Evolutionary conservation across 2,888 invertebrate genomes (phyloP).

Genomic region (Gari tellinella): DNA sequence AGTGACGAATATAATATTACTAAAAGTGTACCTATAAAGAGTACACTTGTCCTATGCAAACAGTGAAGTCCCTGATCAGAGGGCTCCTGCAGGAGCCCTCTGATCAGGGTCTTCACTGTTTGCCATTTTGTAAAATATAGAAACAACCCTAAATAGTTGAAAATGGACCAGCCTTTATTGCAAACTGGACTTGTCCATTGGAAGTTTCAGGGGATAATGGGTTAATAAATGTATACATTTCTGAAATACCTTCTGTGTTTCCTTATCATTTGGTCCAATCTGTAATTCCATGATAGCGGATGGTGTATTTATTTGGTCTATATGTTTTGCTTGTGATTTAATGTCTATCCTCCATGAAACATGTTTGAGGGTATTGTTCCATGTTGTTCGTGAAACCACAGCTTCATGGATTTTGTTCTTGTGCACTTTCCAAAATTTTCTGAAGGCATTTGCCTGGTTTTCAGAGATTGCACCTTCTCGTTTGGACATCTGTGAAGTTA

Average conservation of each 20-base stretch:
- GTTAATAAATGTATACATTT: background rate
- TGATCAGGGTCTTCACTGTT: too few species aligned
- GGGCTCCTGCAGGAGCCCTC: too few species aligned
- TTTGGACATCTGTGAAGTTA: slow-evolving; percentile 80
- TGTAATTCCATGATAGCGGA: slow-evolving; percentile 87
- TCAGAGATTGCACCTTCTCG: slow-evolving; percentile 80
- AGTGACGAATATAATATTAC: too few species aligned
- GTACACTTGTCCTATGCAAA: too few species aligned
- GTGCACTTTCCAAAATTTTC: slow-evolving; percentile 82
- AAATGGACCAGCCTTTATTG: too few species aligned
- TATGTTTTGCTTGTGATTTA: slow-evolving; percentile 91
- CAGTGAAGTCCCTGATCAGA: too few species aligned
- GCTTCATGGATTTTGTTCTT: slow-evolving; percentile 80
- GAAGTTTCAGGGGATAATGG: too few species aligned
- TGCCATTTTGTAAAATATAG: too few species aligned
- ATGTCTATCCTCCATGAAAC: slow-evolving; percentile 82
- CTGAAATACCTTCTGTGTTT: slow-evolving; percentile 30
- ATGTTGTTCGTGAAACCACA: slow-evolving; percentile 76
- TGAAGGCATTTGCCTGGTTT: slow-evolving; percentile 77
- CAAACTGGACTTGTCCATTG: too few species aligned
- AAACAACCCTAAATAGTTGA: too few species aligned
- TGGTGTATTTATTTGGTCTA: slow-evolving; percentile 89
- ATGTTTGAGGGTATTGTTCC: slow-evolving; percentile 79
- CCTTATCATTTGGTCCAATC: slow-evolving; percentile 86
- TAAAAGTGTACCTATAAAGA: too few species aligned